Conservation (phyloP, 2,888 invertebrate genomes). For the Anthrax anthrax region DNA sequence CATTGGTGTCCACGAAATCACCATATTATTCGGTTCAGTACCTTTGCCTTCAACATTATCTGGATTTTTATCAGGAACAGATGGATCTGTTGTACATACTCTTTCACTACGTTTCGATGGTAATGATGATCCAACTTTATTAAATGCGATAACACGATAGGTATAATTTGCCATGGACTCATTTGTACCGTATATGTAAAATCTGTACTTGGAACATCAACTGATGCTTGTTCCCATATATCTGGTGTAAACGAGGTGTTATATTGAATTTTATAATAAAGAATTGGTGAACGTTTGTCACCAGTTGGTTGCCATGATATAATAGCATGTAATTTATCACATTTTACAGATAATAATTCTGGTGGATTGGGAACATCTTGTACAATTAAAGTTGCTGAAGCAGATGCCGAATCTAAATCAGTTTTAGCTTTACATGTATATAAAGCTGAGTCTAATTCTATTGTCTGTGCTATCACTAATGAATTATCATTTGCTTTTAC, state of each 20-base stretch:
- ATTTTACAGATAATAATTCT: conserved; percentile 47
- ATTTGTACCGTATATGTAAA: conserved; percentile 49
- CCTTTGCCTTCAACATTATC: conserved; percentile 85
- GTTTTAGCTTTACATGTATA: conserved; percentile 93
- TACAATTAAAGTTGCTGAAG: conserved; percentile 80
- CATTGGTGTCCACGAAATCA: conserved; percentile 94
- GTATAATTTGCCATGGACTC: conserved; percentile 92
- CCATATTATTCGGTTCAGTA: conserved; percentile 72
- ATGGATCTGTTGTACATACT: conserved; percentile 72
- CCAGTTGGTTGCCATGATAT: conserved; percentile 83
- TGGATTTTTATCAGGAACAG: conserved; percentile 86
- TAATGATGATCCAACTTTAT: conserved; percentile 78
- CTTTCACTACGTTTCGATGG: conserved; percentile 69
- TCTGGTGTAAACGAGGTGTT: conserved; percentile 91
- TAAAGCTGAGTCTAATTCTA: conserved; percentile 84
- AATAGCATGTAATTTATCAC: conserved; percentile 55
- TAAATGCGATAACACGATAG: conserved; percentile 73
- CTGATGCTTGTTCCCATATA: conserved; percentile 68
- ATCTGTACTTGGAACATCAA: conserved; percentile 63
- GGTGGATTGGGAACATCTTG: conserved; percentile 93
- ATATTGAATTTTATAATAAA: conserved; percentile 78
- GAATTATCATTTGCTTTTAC: conserved; percentile 81
- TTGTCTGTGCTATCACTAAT: conserved; percentile 84
- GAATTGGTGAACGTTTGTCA: conserved; percentile 88
- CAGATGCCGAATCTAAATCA: conserved; percentile 68